A percentile compares a stretch with the other conserved stretches of the same genome.
Evolutionary conservation across 1,140 invertebrate species (phyloP).

Genomic region (Drosophila nebulosa): DNA sequence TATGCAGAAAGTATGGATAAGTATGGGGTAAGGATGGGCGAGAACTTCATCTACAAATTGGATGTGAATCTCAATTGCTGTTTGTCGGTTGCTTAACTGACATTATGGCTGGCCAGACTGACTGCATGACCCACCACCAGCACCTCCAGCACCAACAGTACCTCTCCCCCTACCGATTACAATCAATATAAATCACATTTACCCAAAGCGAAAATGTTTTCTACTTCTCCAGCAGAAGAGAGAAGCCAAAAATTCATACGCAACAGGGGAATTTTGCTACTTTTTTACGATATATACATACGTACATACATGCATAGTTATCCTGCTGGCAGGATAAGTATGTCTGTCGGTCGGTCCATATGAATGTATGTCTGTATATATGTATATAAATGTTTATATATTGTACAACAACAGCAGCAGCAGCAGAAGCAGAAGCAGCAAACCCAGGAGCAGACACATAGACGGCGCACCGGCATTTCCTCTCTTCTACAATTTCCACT

Average conservation of each 20-base stretch:
- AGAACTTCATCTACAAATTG: constrained; percentile 36
- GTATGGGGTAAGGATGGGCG: not conserved
- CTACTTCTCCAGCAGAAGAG: constrained; percentile 64
- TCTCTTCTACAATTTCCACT: constrained; percentile 34
- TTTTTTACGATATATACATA: constrained; percentile 51
- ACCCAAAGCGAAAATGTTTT: constrained; percentile 79
- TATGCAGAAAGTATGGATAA: not conserved
- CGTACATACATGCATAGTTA: not conserved
- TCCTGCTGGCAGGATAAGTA: not conserved
- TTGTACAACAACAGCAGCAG: constrained; percentile 51
- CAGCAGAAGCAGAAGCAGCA: constrained; percentile 13
- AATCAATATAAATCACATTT: constrained; percentile 80
- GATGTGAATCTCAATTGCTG: constrained; percentile 48
- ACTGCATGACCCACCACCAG: constrained; percentile 41
- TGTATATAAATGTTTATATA: constrained; percentile 50
- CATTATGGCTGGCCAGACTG: constrained; percentile 40
- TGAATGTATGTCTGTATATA: not conserved
- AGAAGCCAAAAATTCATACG: constrained; percentile 77
- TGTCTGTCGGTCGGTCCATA: constrained; percentile 1
- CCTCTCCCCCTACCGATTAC: constrained; percentile 46
- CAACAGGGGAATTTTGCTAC: constrained; percentile 72
- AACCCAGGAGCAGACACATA: not conserved
- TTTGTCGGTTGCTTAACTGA: constrained; percentile 60
- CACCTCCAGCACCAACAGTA: too few species aligned
- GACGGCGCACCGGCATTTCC: constrained; percentile 24